Evolutionary conservation across 1,140 invertebrate genomes (phyloP), one percentile per base, ranked within the genome.

Genomic region (Triops cancriformis): DNA sequence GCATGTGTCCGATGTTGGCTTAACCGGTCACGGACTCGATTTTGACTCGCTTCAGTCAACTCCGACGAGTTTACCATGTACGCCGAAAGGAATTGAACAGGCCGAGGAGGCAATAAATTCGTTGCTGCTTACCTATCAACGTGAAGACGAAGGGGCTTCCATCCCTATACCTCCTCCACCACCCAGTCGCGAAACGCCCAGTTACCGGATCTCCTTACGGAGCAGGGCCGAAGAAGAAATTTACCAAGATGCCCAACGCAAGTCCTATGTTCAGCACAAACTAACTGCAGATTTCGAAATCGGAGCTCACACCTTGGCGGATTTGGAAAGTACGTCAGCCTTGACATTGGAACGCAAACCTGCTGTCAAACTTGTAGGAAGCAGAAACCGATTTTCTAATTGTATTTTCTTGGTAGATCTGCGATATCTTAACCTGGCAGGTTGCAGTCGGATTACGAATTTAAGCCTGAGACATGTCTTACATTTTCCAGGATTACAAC

Each of bases 391-490:
- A 37, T 2, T 37, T 37, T 37, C 2, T 23, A 74, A 37, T 14
- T 14, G 6, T 76, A 73, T 74, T 26, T 78, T 51, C 26, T 79
- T 84, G 72, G 77, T 76, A 78, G 81, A 87, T 18, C 84, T 92
- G 4, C 85, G 82, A 77, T 84, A 87, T 51, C 83, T 92, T 3
- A 88, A 92, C 82, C 82, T 93, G 7, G 87, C 88, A 73, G 87
- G 87, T 2, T 92, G 91, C 81, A 89, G 88, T 79, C 88, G 87
- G 81, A 88, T 93, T 14, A 90, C 90, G 41, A 91, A 92, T 85
- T 87, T 91, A 5, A 91, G 90, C 79, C 81, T 93, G 1, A 89
- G 87, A 73, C 88, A 91, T 81, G 88, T 89, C 9, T 87, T 93
- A 73, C 86, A 86, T 73, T 91, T 91, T 81, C 84, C 85, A 41